Evolutionary conservation across 1,140 invertebrate genomes (phyloP).

Genomic region (Anthonomus grandis): DNA sequence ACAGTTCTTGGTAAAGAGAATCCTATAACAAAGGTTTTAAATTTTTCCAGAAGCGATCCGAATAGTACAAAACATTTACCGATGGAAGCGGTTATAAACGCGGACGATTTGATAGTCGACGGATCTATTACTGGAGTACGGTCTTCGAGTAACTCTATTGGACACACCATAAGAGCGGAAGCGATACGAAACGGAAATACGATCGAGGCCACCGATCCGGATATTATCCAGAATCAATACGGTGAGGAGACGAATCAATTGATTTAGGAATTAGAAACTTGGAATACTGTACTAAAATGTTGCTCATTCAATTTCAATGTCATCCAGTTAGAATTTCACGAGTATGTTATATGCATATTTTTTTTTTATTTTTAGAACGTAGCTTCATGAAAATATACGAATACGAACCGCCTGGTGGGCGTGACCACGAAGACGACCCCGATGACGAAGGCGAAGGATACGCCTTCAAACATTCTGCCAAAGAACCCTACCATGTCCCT

Average conservation of each 20-base stretch:
- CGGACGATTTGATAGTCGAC: constrained; percentile 45
- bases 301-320: background rate
- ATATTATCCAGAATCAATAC: constrained; percentile 81
- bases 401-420: constrained; percentile 41
- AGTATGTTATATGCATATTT: background rate
- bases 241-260: constrained; percentile 54
- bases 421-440: constrained; percentile 44
- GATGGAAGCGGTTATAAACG: constrained; percentile 49
- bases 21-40: no score
- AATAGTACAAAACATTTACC: constrained; percentile 61
- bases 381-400: constrained; percentile 47
- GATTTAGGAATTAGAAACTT: no score
- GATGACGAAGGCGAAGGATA: constrained; percentile 45
- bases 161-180: constrained; percentile 34
- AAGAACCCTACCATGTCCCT: constrained; percentile 44
- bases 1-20: no score
- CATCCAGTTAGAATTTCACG: background rate
- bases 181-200: constrained; percentile 39
- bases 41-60: constrained; percentile 48
- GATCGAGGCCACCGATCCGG: constrained; percentile 60
- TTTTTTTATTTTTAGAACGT: constrained; percentile 23
- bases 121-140: constrained; percentile 42
- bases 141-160: constrained; percentile 35
- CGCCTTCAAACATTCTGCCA: constrained; percentile 47
- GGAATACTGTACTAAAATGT: background rate